Conservation (phyloP, 1,140 invertebrate species). For the Trachelipus rathkii region DNA sequence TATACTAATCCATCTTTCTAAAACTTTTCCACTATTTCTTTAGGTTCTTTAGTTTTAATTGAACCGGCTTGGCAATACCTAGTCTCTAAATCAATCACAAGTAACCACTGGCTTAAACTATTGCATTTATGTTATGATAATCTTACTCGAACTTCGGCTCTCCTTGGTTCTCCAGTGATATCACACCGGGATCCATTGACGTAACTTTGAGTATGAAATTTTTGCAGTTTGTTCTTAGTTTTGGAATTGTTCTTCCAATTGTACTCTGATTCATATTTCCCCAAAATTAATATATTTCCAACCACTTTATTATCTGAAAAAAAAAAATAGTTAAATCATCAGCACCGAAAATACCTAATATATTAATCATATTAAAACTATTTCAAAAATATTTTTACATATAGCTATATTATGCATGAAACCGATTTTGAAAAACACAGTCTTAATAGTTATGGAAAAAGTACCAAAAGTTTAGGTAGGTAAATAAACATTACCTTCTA, state of each 20-base stretch:
- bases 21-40: no score
- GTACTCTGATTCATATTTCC: slow-evolving; percentile 54
- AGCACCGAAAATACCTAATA: not conserved
- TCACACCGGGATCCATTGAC: slow-evolving; percentile 55
- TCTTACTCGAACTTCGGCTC: slow-evolving; percentile 54
- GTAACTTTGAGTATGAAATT: slow-evolving; percentile 55
- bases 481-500: slow-evolving; percentile 53
- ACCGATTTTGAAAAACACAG: no score
- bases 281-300: slow-evolving; percentile 53
- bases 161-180: slow-evolving; percentile 51
- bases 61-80: no score
- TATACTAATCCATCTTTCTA: no score
- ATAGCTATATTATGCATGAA: no score
- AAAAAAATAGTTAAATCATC: slow-evolving; percentile 23
- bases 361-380: not conserved
- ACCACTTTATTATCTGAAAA: slow-evolving; percentile 52
- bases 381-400: not conserved
- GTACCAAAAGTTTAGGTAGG: no score
- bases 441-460: no score
- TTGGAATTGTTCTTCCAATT: slow-evolving; percentile 52
- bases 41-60: no score
- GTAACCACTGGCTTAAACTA: no score
- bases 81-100: no score
- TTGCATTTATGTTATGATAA: no score
- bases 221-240: slow-evolving; percentile 45